Conservation (phyloP, 1,140 invertebrate species). For the Pseudoatta argentina region DNA sequence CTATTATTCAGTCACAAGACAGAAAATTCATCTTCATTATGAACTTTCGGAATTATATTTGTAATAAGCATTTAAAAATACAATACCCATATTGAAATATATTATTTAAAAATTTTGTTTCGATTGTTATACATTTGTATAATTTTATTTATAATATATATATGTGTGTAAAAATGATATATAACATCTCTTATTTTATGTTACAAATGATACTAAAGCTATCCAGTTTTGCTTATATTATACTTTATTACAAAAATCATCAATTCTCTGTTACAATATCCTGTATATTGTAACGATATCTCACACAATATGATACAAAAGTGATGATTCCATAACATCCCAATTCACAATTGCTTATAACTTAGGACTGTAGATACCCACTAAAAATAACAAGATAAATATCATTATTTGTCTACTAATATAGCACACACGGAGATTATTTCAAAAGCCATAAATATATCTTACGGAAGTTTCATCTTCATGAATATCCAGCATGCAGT, state of each 20-base stretch:
- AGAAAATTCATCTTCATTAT: slow-evolving; percentile 27
- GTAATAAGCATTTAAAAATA: slow-evolving; percentile 29
- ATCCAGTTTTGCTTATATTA: slow-evolving; percentile 15
- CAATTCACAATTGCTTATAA: not conserved
- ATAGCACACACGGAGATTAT: not conserved
- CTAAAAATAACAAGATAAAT: slow-evolving; percentile 78
- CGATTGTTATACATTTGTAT: slow-evolving; percentile 18
- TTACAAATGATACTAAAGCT: slow-evolving; percentile 32
- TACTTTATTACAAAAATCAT: slow-evolving; percentile 50
- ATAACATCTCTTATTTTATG: slow-evolving; percentile 8
- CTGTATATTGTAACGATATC: slow-evolving; percentile 21
- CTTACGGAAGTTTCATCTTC: slow-evolving; percentile 98
- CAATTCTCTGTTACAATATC: slow-evolving; percentile 30
- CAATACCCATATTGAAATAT: slow-evolving; percentile 18
- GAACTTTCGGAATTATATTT: slow-evolving; percentile 29
- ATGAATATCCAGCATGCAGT: slow-evolving; percentile 99
- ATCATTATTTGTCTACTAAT: not conserved
- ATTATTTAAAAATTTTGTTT: slow-evolving; percentile 32
- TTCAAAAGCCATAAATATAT: slow-evolving; percentile 54
- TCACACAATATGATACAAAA: slow-evolving; percentile 45
- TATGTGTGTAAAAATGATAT: slow-evolving; percentile 9
- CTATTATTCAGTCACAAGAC: not conserved
- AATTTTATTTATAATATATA: slow-evolving; percentile 31
- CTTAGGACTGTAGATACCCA: slow-evolving; percentile 85
- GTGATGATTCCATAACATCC: slow-evolving; percentile 15